Conservation (phyloP, 1,140 invertebrate species). For the Anoplolepis gracilipes region DNA sequence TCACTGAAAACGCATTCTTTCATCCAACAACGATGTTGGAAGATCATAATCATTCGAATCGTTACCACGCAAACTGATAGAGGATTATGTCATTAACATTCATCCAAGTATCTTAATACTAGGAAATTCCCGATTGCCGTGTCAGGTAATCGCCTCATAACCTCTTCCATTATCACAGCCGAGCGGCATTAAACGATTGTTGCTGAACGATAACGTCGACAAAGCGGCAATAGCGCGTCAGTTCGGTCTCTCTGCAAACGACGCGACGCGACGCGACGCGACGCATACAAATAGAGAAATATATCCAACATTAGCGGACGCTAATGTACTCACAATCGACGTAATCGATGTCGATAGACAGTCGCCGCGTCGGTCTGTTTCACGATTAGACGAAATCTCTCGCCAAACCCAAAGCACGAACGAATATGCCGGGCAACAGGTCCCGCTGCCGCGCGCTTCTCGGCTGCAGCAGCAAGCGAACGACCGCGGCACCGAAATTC, state of each 20-base stretch:
- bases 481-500: conserved; percentile 27
- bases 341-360: conserved; percentile 44
- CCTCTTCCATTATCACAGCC: conserved; percentile 22
- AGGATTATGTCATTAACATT: conserved; percentile 11
- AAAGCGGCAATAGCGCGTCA: conserved; percentile 17
- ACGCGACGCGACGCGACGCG: neutral
- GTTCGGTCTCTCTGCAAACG: neutral
- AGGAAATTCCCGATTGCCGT: conserved; percentile 13
- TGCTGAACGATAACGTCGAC: conserved; percentile 32
- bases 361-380: conserved; percentile 9
- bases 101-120: neutral
- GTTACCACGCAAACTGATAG: neutral
- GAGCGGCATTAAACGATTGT: conserved; percentile 37
- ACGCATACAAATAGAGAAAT: conserved; percentile 30
- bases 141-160: conserved; percentile 37
- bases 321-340: conserved; percentile 54
- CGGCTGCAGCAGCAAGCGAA: neutral
- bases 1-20: neutral
- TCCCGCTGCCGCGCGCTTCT: conserved; percentile 27
- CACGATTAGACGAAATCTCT: conserved; percentile 29
- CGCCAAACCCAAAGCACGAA: neutral
- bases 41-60: neutral
- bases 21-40: neutral
- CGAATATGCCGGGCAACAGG: conserved; percentile 44
- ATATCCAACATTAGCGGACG: conserved; percentile 22